Percentiles rank a stretch among this genome's conserved stretches.
Conservation (phyloP, 2,797 vertebrate species). For the Salmo trutta region DNA sequence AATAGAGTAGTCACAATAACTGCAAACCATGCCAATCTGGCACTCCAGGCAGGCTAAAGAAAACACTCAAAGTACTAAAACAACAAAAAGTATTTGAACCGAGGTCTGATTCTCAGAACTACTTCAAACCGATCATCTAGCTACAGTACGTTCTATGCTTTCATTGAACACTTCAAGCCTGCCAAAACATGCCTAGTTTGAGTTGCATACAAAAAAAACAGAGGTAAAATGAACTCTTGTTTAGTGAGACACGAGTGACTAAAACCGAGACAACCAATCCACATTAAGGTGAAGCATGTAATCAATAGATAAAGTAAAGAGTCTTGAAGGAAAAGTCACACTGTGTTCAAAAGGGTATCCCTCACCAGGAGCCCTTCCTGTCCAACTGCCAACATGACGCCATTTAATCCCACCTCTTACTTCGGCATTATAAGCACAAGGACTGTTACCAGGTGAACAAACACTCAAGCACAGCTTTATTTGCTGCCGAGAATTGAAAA, state of each 20-base stretch:
- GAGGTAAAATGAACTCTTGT: background rate
- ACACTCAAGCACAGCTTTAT: constrained; percentile 49
- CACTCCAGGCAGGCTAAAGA: too few species aligned
- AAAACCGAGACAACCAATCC: constrained; percentile 45
- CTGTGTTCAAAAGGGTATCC: constrained; percentile 73
- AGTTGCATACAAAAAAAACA: background rate
- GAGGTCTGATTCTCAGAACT: background rate
- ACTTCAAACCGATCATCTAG: background rate
- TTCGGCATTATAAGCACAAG: constrained; percentile 57
- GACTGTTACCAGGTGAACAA: constrained; percentile 56
- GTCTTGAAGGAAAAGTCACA: constrained; percentile 51
- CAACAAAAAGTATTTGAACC: too few species aligned
- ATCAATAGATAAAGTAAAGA: constrained; percentile 57
- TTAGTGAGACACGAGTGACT: constrained; percentile 4
- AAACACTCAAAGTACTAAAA: too few species aligned
- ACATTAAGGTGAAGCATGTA: constrained; percentile 20
- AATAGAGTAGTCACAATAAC: background rate
- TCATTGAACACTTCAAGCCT: background rate
- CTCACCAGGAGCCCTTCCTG: constrained; percentile 65
- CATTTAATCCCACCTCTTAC: constrained; percentile 66
- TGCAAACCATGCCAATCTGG: too few species aligned
- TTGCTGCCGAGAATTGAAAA: constrained; percentile 3
- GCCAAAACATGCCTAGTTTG: background rate
- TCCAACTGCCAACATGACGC: constrained; percentile 71
- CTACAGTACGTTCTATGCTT: background rate